These are phyloP conservation scores for Cirrhinus molitorella DNA, from an alignment of 2,797 vertebrate species.

Conservation along the genomic window DNA sequence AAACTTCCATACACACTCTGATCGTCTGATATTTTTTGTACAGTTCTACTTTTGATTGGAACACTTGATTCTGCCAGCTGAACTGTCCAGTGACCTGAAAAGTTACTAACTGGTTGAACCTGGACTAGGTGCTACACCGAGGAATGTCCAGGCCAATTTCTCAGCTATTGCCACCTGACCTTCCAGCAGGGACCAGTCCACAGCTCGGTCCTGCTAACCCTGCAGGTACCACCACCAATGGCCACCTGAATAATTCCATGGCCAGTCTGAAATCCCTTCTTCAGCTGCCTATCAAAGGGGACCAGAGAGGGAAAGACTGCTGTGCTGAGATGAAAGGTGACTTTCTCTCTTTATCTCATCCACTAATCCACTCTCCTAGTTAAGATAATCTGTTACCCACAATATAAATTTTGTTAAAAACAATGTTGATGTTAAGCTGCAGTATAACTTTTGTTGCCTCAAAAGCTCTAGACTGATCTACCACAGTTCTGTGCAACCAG, in stretches of 20 bases:
- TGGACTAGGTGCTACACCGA: constrained; percentile 45
- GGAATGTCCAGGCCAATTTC: constrained; percentile 83
- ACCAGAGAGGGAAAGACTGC: constrained; percentile 85
- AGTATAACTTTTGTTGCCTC: constrained; percentile 3
- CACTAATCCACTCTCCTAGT: not conserved
- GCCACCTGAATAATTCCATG: constrained; percentile 82
- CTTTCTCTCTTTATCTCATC: constrained; percentile 6
- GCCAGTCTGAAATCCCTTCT: constrained; percentile 89
- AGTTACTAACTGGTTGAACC: constrained; percentile 21
- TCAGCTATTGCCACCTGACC: constrained; percentile 80
- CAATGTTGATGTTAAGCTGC: not conserved
- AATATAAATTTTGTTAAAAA: not conserved
- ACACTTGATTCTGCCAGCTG: not conserved
- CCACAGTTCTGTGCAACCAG: constrained; percentile 5
- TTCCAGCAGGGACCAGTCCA: constrained; percentile 80
- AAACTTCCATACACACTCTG: not conserved
- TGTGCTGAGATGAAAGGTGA: constrained; percentile 83
- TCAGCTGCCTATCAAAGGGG: constrained; percentile 89
- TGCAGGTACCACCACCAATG: constrained; percentile 73
- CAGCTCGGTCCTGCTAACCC: constrained; percentile 76
- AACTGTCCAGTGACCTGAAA: constrained; percentile 15
- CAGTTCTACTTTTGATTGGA: constrained; percentile 8
- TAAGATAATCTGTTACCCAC: not conserved
- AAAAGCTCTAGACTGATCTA: not conserved
- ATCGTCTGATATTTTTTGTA: not conserved